These are phyloP conservation scores for Philonicus albiceps DNA, from an alignment of 2,888 invertebrate species.

Conservation along the genomic window DNA sequence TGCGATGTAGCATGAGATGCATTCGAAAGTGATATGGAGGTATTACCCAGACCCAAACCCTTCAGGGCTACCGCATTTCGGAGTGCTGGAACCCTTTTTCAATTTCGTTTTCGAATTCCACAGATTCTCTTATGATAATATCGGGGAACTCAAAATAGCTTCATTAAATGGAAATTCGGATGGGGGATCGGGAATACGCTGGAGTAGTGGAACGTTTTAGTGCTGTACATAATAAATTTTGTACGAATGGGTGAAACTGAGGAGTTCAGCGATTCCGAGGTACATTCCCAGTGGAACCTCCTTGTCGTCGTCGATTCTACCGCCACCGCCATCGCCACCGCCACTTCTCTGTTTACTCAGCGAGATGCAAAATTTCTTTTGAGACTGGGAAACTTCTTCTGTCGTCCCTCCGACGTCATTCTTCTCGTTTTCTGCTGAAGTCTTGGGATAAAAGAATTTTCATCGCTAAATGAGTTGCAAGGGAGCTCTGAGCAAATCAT, in stretches of 20 bases:
- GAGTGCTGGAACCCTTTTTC: slow-evolving; percentile 10
- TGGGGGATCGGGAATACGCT: slow-evolving; percentile 1
- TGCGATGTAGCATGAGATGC: not conserved
- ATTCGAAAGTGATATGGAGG: not conserved
- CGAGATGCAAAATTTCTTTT: slow-evolving; percentile 12
- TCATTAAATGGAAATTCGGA: slow-evolving; percentile 39
- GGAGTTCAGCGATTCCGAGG: not conserved
- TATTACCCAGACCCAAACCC: not conserved
- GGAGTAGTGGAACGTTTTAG: slow-evolving; percentile 3
- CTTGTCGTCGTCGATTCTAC: not conserved
- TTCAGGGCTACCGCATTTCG: not conserved
- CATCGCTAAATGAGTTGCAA: not conserved
- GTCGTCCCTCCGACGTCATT: not conserved
- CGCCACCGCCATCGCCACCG: not conserved
- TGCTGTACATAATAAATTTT: slow-evolving; percentile 28
- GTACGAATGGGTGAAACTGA: not conserved
- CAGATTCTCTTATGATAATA: slow-evolving; percentile 35
- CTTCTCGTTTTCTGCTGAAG: not conserved
- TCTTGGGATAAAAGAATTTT: not conserved
- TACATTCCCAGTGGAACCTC: not conserved
- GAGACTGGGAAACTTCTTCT: not conserved
- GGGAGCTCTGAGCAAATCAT: not conserved
- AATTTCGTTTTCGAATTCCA: slow-evolving; percentile 34
- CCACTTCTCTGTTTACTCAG: slow-evolving; percentile 5
- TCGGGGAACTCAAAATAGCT: slow-evolving; percentile 17